Conservation (phyloP, 2,113 vertebrate genomes). For the Ariopsis seemanni region DNA sequence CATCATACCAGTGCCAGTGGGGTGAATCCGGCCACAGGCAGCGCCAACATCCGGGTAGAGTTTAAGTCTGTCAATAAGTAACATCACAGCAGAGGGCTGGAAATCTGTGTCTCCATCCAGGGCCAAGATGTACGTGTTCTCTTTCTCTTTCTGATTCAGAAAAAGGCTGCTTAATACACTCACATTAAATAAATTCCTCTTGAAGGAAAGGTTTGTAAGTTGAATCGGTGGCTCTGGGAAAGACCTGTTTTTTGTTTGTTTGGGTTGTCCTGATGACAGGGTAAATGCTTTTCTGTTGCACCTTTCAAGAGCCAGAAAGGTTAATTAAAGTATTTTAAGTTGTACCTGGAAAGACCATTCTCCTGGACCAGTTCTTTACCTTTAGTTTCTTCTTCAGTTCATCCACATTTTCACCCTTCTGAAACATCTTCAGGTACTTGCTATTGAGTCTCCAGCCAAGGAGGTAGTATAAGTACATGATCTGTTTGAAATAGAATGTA, state of each 20-base stretch:
- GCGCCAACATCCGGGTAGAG: constrained; percentile 78
- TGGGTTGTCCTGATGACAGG: not conserved
- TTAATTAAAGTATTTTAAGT: not conserved
- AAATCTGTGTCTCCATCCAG: constrained; percentile 82
- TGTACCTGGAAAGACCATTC: not conserved
- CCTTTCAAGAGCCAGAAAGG: not conserved
- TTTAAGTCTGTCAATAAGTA: constrained; percentile 76
- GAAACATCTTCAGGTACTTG: constrained; percentile 7
- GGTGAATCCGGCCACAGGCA: constrained; percentile 81
- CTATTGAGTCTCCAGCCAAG: constrained; percentile 73
- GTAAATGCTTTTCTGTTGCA: not conserved
- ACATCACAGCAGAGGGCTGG: constrained; percentile 75
- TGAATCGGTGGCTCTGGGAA: not conserved
- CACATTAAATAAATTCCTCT: not conserved
- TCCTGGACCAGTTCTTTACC: constrained; percentile 1
- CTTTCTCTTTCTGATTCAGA: constrained; percentile 64
- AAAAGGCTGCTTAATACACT: not conserved
- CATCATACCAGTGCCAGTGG: constrained; percentile 77
- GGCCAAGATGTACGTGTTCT: constrained; percentile 76
- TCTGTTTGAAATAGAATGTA: constrained; percentile 61
- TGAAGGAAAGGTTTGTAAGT: not conserved
- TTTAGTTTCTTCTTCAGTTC: constrained; percentile 1
- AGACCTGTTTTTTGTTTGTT: not conserved
- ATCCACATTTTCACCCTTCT: constrained; percentile 54
- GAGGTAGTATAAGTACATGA: constrained; percentile 81